These are phyloP conservation scores for Callosobruchus maculatus DNA, from an alignment of 2,888 invertebrate genomes.

Conservation along the genomic window DNA sequence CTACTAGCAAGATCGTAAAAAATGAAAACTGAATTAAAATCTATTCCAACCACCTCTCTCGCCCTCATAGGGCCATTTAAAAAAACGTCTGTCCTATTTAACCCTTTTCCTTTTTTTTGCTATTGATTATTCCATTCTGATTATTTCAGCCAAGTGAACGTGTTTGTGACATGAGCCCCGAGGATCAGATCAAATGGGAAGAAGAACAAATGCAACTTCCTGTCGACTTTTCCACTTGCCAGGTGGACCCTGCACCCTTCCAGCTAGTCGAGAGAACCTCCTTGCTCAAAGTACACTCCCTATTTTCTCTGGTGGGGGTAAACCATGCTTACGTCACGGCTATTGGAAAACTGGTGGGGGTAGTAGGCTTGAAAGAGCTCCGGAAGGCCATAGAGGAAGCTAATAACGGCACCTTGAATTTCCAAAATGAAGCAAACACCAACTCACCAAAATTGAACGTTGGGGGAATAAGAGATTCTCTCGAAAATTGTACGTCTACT, in stretches of 20 bases:
- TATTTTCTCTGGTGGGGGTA: slow-evolving; percentile 98
- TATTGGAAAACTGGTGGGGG: slow-evolving; percentile 86
- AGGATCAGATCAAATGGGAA: slow-evolving; percentile 93
- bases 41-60: too few relatives aligned
- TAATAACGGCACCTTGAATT: slow-evolving; percentile 63
- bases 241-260: slow-evolving; percentile 96
- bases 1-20: too few relatives aligned
- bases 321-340: slow-evolving; percentile 98
- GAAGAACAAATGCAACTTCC: slow-evolving; percentile 80
- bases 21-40: too few relatives aligned
- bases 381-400: slow-evolving; percentile 87
- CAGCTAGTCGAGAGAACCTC: slow-evolving; percentile 94
- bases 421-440: neutral
- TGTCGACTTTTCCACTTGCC: slow-evolving; percentile 73
- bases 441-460: slow-evolving; percentile 8
- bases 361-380: slow-evolving; percentile 91
- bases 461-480: slow-evolving; percentile 13
- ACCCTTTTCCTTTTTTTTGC: too few relatives aligned
- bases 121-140: neutral
- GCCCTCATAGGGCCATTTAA: too few relatives aligned
- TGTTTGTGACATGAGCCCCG: slow-evolving; percentile 90
- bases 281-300: slow-evolving; percentile 86
- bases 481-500: slow-evolving; percentile 10
- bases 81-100: too few relatives aligned
- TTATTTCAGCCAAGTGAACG: slow-evolving; percentile 68